Conservation (phyloP, 2,888 invertebrate species). For the Blastobasis adustella region DNA sequence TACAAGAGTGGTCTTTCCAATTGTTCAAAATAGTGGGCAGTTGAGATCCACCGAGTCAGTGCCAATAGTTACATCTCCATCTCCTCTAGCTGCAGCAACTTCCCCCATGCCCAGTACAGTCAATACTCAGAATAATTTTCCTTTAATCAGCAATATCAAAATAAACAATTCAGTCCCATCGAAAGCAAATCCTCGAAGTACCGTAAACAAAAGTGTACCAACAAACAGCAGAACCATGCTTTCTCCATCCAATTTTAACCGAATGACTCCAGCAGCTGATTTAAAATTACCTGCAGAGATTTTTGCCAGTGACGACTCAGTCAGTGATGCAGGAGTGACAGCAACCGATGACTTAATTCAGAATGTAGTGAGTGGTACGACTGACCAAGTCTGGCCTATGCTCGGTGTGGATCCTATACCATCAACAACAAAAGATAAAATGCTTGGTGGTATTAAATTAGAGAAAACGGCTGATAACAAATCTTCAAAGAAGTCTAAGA, state of each 20-base stretch:
- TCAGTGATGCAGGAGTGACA: slow-evolving; percentile 49
- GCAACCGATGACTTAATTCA: slow-evolving; percentile 41
- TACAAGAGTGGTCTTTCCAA: slow-evolving; percentile 34
- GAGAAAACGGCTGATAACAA: slow-evolving; percentile 38
- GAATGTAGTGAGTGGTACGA: slow-evolving; percentile 37
- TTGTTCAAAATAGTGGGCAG: slow-evolving; percentile 23
- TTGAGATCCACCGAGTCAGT: slow-evolving; percentile 25
- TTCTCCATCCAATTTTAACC: slow-evolving; percentile 42
- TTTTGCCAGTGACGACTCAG: slow-evolving; percentile 68
- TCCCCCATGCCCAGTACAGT: slow-evolving; percentile 18
- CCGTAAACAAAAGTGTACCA: slow-evolving; percentile 19
- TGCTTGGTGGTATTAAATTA: slow-evolving; percentile 62
- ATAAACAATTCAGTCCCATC: slow-evolving; percentile 34
- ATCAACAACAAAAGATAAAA: slow-evolving; percentile 45
- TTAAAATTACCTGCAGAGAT: slow-evolving; percentile 65
- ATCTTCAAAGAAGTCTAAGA: slow-evolving; percentile 43
- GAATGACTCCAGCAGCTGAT: slow-evolving; percentile 54
- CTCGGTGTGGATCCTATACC: slow-evolving; percentile 24
- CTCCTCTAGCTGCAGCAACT: slow-evolving; percentile 31
- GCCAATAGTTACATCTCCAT: slow-evolving; percentile 42
- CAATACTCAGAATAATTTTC: slow-evolving; percentile 20
- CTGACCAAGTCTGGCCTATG: slow-evolving; percentile 7
- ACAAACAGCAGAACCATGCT: slow-evolving; percentile 30
- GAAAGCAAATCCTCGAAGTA: slow-evolving; percentile 28
- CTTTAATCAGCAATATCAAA: slow-evolving; percentile 26